Percentiles rank a stretch among this genome's conserved stretches.
These are phyloP conservation scores for Neostethus bicornis DNA, from an alignment of 2,797 vertebrate genomes.

Conservation along the genomic window DNA sequence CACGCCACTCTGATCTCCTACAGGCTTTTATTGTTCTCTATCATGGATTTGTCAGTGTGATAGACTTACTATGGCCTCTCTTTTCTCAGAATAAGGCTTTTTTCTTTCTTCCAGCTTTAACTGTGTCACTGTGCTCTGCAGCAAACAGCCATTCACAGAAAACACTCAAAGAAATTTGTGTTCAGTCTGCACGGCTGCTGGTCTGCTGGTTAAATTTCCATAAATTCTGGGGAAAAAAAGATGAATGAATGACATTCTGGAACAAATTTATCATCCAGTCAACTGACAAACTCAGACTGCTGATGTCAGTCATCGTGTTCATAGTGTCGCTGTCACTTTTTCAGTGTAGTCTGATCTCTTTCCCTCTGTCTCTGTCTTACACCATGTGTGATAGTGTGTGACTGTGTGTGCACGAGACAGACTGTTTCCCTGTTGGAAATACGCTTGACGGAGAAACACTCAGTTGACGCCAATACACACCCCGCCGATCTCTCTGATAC, in stretches of 20 bases:
- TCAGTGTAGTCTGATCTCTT: slow-evolving; percentile 46
- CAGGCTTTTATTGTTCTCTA: neutral
- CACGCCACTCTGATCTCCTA: neutral
- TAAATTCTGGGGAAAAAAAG: slow-evolving; percentile 3
- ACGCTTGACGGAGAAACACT: slow-evolving; percentile 29
- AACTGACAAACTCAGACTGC: slow-evolving; percentile 33
- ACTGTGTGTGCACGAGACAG: slow-evolving; percentile 4
- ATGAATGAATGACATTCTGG: slow-evolving; percentile 21
- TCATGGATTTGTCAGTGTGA: slow-evolving; percentile 4
- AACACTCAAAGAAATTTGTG: neutral
- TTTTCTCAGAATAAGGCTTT: neutral
- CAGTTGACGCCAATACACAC: slow-evolving; percentile 36
- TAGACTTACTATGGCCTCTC: slow-evolving; percentile 1
- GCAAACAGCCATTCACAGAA: neutral
- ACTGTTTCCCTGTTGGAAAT: slow-evolving; percentile 28
- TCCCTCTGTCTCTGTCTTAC: slow-evolving; percentile 13
- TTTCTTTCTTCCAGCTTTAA: neutral
- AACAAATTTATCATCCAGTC: slow-evolving; percentile 24
- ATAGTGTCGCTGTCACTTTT: slow-evolving; percentile 61
- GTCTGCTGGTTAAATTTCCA: neutral
- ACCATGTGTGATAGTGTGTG: neutral
- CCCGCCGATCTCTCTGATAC: slow-evolving; percentile 21
- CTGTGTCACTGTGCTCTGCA: neutral
- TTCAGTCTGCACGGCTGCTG: neutral
- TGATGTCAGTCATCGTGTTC: slow-evolving; percentile 43